Percentiles rank a stretch among this genome's conserved stretches.
Conservation (phyloP, 2,888 invertebrate genomes). For the Drosophila aldrichi region DNA sequence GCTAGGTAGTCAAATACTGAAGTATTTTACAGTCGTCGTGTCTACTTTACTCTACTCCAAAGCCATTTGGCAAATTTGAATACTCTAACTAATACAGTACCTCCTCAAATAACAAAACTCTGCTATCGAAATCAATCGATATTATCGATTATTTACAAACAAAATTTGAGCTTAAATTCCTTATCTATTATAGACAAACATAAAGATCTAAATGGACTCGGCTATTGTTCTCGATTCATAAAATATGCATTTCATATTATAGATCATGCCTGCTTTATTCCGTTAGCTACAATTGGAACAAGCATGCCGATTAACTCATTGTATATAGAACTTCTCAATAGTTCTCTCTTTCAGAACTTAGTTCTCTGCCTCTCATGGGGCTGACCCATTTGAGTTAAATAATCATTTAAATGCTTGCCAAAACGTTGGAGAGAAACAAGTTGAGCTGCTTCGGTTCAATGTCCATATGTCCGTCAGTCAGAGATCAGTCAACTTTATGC, state of each 20-base stretch:
- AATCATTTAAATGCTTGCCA: conserved; percentile 31
- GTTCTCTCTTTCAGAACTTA: no score
- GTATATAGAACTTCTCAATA: neutral
- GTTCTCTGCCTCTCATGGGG: neutral
- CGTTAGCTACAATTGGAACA: neutral
- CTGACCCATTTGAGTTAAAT: conserved; percentile 25
- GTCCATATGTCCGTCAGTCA: conserved; percentile 56
- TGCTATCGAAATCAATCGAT: neutral
- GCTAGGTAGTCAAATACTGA: neutral
- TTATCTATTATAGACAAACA: neutral
- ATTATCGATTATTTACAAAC: neutral
- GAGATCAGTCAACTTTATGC: conserved; percentile 67
- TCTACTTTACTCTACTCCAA: no score
- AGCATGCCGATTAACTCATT: neutral
- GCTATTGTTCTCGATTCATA: neutral
- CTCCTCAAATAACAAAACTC: neutral
- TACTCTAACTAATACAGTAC: neutral
- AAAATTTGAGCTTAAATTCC: neutral
- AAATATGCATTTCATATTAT: neutral
- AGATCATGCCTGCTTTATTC: neutral
- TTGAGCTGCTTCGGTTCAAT: conserved; percentile 47
- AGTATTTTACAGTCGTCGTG: neutral
- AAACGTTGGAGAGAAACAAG: conserved; percentile 17
- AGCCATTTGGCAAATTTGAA: neutral
- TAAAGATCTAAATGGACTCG: neutral